phyloP scores from a whole-genome alignment of 2,797 vertebrate genomes.

The Erethizon dorsatum region DNA sequence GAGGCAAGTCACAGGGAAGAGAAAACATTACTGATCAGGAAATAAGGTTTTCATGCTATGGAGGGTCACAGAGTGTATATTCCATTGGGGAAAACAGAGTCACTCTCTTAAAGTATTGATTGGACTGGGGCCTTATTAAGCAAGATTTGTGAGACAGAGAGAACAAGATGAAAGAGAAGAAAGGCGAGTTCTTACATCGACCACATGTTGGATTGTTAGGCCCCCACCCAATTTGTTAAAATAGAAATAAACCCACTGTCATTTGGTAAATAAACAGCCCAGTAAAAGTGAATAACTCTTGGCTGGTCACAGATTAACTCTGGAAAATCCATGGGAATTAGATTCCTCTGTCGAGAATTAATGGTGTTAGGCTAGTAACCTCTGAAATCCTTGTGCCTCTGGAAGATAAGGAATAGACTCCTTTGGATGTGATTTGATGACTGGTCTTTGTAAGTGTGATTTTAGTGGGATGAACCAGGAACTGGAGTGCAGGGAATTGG shows the following conservation, averaged over 20 bases:
- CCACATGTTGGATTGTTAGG: background rate
- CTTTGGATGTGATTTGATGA: background rate
- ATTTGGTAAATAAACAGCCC: background rate
- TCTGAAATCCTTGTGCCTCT: background rate
- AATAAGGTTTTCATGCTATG: conserved; percentile 62
- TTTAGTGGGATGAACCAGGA: background rate
- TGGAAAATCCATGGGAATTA: background rate
- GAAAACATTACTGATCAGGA: conserved; percentile 68
- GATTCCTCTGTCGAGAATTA: conserved; percentile 6
- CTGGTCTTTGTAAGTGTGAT: background rate
- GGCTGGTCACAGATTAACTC: background rate
- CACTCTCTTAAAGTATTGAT: background rate
- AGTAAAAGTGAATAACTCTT: background rate
- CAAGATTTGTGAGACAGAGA: background rate
- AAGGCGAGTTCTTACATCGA: background rate
- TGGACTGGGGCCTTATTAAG: background rate
- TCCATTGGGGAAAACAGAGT: conserved; percentile 8
- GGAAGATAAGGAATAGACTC: background rate
- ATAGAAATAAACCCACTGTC: background rate
- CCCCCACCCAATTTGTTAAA: background rate
- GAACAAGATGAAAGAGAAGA: background rate
- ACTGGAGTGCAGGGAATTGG: background rate
- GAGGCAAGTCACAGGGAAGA: conserved; percentile 68
- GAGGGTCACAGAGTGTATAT: background rate
- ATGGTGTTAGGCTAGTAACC: background rate